Conservation (phyloP, 2,888 invertebrate genomes). For the Ichneumon xanthorius region DNA sequence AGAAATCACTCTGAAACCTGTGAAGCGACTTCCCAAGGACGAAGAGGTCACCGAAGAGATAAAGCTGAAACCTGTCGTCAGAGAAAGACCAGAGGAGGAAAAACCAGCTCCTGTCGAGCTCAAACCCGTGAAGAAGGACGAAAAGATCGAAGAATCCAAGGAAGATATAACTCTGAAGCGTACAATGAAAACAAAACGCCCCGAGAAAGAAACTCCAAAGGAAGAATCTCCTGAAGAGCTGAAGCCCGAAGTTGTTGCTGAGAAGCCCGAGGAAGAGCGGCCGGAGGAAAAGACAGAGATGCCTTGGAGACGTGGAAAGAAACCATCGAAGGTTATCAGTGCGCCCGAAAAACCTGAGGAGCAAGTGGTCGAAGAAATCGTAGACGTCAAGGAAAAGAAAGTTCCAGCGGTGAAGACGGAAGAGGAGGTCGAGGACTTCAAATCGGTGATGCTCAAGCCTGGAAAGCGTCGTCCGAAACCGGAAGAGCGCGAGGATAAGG, state of each 20-base stretch:
- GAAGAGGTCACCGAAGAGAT: slow-evolving; percentile 83
- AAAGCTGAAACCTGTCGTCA: slow-evolving; percentile 70
- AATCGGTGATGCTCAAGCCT: slow-evolving; percentile 71
- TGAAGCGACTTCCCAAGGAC: slow-evolving; percentile 75
- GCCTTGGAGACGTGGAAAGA: slow-evolving; percentile 77
- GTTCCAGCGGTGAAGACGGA: slow-evolving; percentile 70
- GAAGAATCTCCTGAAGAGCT: slow-evolving; percentile 62
- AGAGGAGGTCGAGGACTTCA: slow-evolving; percentile 75
- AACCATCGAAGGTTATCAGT: slow-evolving; percentile 67
- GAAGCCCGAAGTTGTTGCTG: slow-evolving; percentile 62
- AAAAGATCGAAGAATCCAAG: slow-evolving; percentile 67
- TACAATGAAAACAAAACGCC: slow-evolving; percentile 70
- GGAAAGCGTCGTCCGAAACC: slow-evolving; percentile 69
- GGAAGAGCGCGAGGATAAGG: slow-evolving; percentile 75
- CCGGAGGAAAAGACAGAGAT: slow-evolving; percentile 72
- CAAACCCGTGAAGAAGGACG: slow-evolving; percentile 69
- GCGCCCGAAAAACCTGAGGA: slow-evolving; percentile 63
- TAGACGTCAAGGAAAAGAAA: slow-evolving; percentile 72
- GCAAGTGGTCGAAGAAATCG: slow-evolving; percentile 58
- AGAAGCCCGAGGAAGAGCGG: slow-evolving; percentile 72
- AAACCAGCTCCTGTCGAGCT: slow-evolving; percentile 34
- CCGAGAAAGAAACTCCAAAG: slow-evolving; percentile 59
- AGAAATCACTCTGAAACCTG: slow-evolving; percentile 70
- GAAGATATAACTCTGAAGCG: slow-evolving; percentile 67
- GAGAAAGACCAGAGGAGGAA: slow-evolving; percentile 69